Evolutionary conservation across 2,888 invertebrate genomes (phyloP), one percentile per base, ranked within the genome.

Genomic region (Rhyacophila evoluta): DNA sequence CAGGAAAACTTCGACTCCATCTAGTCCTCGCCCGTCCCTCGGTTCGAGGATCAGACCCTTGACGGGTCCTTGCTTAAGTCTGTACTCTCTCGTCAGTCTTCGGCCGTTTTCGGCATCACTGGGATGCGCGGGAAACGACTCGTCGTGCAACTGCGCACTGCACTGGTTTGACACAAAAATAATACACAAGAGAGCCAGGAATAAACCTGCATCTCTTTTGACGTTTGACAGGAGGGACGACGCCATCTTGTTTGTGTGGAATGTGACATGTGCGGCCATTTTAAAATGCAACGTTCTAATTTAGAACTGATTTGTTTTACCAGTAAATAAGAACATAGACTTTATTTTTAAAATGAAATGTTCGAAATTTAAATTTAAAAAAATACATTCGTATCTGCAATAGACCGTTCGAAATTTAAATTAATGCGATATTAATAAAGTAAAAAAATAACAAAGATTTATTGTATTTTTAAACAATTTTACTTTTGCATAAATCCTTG

Each of bases 1-100:
- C 75, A 94, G 88, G 85, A 93, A 95, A 86, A 95, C 93, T 85
- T 95, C 94, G 81, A 95, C 93, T 78, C 94, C 85, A 37, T 92
- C 91, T 75, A 91, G 91, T 83, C 92, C 91, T 38, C 91, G 87
- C 83, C 71, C 81, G 19, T 86, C 87, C 83, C 91, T 91, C 2
- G 93, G 92, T 82, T 92, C 92, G 41, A 93, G 91, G 19, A 93
- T 90, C 80, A 92, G 87, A 71, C 95, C 95, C 83, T 93, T 91
- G 8, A 95, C 85, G 55, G 91, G 90, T 0, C 94, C 94, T 85
- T 94, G 94, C 83, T 92, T 91, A 81, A 94, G 87, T 83, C 89
- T 89, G 79, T 94, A 91, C 84, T 92, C 92, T 83, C 90, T 88
- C 0, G 92, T 91, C 84, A 91, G 87, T 82, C 90, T 87, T 83